Percentiles rank a stretch among this genome's conserved stretches.
Evolutionary conservation across 2,888 invertebrate genomes (phyloP).

Genomic region (Eupelmus urozonus): DNA sequence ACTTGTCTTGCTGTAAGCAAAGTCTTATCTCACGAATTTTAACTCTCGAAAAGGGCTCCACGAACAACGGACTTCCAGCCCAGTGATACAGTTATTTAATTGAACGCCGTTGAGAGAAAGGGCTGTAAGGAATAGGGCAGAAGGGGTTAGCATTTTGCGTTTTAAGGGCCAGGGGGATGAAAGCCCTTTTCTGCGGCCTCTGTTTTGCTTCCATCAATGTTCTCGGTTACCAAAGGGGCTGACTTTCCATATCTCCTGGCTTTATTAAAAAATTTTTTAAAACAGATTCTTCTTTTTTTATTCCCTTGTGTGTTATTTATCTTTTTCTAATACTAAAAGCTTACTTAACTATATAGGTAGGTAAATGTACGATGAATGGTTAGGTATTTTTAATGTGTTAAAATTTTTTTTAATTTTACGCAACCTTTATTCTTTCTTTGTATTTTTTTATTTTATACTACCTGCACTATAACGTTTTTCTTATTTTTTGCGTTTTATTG

Average conservation of each 20-base stretch:
- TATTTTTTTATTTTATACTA: too few relatives aligned
- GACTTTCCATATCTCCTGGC: constrained; percentile 12
- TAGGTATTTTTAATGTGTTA: too few relatives aligned
- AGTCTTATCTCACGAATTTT: background rate
- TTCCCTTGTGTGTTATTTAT: too few relatives aligned
- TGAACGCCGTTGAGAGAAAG: constrained; percentile 35
- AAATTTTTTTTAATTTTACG: too few relatives aligned
- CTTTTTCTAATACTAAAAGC: background rate
- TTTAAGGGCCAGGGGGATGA: constrained; percentile 16
- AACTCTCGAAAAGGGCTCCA: background rate
- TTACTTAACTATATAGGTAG: too few relatives aligned
- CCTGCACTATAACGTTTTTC: too few relatives aligned
- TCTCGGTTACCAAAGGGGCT: background rate
- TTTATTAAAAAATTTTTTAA: constrained; percentile 9
- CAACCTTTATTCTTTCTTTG: too few relatives aligned
- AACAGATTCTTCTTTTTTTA: too few relatives aligned
- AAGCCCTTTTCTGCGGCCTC: constrained; percentile 2
- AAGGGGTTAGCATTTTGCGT: constrained; percentile 34
- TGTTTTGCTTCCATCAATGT: constrained; percentile 36
- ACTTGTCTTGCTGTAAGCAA: too few relatives aligned
- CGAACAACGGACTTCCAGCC: constrained; percentile 23
- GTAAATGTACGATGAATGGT: too few relatives aligned
- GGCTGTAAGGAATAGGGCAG: constrained; percentile 13
- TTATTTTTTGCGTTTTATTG: too few relatives aligned
- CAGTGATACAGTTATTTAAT: constrained; percentile 49